Evolutionary conservation across 2,113 vertebrate species (phyloP), one percentile per base, ranked within the genome.

Genomic region (Phyllopteryx taeniolatus): DNA sequence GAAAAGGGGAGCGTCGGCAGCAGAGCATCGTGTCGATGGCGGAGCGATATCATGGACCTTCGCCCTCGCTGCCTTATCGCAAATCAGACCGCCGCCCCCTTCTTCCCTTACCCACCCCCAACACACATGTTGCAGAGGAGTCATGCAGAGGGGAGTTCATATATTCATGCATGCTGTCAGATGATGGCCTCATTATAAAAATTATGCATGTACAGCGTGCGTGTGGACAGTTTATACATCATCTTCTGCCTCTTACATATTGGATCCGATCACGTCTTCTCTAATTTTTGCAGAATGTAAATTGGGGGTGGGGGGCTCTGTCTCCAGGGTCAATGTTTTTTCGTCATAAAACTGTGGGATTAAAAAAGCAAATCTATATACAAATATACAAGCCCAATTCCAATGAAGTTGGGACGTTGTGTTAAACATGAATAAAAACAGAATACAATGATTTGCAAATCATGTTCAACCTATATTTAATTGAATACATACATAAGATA

Each of bases 21-120:
- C 86, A 83, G 74, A 80, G n/a, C 75, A 14, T 27, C 70, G 76
- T 87, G 87, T 89, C 83, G 86, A 90, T 91, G 85, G 85, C 81
- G 71, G 79, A 35, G 68, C 86, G 87, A 91, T 91, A 89, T 84
- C 84, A 75, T 79, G 80, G 83, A 88, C 90, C 87, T 90, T 83
- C 79, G 84, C 84, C 90, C 90, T 85, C 74, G 76, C 61, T 65
- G 86, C 78, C 84, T 88, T 85, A 89, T 91, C 90, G 73, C 74
- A 83, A 71, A 84, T 79, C 86, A 65, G 80, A 47, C 75, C 74
- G 73, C 71, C 68, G 33, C 70, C 72, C 54, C 51, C 51, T 5
- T 63, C 63, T 69, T 33, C 63, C 39, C 69, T 13, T 72, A 4
- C 60, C 56, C 76, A 61, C 71, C 74, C 67, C 63, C 62, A 64